Base-by-base conservation (phyloP, 2,888 invertebrate genomes). In the Apocheima hispidaria region DNA sequence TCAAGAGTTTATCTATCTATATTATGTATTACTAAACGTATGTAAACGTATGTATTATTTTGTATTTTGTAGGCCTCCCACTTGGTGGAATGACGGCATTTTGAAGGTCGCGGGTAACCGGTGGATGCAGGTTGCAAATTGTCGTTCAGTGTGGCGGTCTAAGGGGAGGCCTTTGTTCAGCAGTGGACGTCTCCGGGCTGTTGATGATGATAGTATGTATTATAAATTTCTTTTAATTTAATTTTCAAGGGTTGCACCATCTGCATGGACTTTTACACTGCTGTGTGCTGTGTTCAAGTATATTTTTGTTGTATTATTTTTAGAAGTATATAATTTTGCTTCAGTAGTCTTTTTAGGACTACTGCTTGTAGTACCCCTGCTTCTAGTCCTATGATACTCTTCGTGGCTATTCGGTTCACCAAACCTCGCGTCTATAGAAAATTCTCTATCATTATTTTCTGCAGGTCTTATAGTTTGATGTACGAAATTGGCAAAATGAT, bases 231-330 rank as follows among this genome's bases (percentile, higher is more conserved):
- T n/a, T 3, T 9, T 35, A 28, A 51, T 43, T 48, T 63, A 60
- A 44, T 73, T 65, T n/a, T 55, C 68, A 69, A 68, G 69, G 30
- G 66, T 6, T 14, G 52, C 69, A 21, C 72, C 70, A 43, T 60
- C 65, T 7, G 63, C 23, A 35, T 77, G 70, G 2, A 76, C 49
- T 21, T 65, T 41, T n/a, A 83, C 70, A 33, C 69, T 78, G 20
- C 77, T 80, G 12, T 81, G 79, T 26, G 63, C 68, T 18, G 77
- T 73, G 66, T 76, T 76, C 12, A 78, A 58, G 65, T 73, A 57
- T 7, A 79, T 49, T 33, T 64, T 60, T 28, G 60, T 50, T 5
- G 30, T 52, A 43, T 63, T 62, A 20, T n/a, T 52, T 20, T 18
- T 36, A n/a, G 20, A 36, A 0, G 36, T 43, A 30, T 46, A 52